These are phyloP conservation scores for Schizopygopsis pylzovi DNA, from an alignment of 2,797 vertebrate species.

Conservation along the genomic window DNA sequence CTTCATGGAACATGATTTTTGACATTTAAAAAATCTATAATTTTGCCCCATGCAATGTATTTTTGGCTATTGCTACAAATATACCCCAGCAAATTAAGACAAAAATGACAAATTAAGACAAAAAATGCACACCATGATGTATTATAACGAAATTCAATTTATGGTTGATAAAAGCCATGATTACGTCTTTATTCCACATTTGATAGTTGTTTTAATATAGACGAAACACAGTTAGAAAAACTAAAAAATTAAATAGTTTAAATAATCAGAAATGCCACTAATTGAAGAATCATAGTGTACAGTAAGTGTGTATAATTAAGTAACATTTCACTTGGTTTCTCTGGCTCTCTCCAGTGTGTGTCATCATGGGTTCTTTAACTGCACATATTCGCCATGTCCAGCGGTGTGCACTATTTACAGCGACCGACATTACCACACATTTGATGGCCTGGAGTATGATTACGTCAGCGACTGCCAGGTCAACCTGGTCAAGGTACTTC, in stretches of 20 bases:
- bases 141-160: background rate
- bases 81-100: no score
- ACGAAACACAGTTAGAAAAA: background rate
- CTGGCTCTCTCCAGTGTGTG: conserved; percentile 82
- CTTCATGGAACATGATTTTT: no score
- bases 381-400: conserved; percentile 92
- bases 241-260: background rate
- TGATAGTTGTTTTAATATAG: background rate
- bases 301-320: background rate
- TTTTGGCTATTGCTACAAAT: no score
- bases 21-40: no score
- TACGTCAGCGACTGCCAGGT: conserved; percentile 95
- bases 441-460: conserved; percentile 96
- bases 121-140: background rate
- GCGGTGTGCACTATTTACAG: conserved; percentile 95
- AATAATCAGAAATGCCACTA: background rate
- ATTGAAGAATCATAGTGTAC: background rate
- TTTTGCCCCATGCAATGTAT: no score
- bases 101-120: no score
- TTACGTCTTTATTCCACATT: background rate
- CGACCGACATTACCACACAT: conserved; percentile 95
- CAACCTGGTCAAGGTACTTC: conserved; percentile 89
- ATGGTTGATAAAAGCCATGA: background rate
- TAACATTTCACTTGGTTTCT: background rate
- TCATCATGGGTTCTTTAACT: conserved; percentile 92